These are phyloP conservation scores for Bungarus multicinctus DNA, from an alignment of 2,113 vertebrate species.

Conservation along the genomic window DNA sequence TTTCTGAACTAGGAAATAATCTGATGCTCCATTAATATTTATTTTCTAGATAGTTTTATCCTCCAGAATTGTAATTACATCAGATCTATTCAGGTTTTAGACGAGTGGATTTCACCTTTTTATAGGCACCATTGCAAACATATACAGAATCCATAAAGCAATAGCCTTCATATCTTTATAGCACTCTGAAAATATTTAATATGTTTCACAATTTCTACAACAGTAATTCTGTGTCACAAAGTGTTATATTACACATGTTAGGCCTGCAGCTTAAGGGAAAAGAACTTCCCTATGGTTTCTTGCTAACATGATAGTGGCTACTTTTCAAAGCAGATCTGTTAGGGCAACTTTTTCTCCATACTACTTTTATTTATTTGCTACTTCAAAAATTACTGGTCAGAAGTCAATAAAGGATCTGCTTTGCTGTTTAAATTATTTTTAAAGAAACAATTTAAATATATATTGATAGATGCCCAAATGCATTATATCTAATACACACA, in stretches of 20 bases:
- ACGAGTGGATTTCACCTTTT: not conserved
- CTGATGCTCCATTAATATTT: not conserved
- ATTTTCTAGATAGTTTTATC: not conserved
- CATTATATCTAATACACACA: too few species aligned
- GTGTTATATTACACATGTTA: too few species aligned
- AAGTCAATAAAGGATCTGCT: too few species aligned
- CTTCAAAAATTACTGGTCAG: too few species aligned
- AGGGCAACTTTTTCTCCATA: too few species aligned
- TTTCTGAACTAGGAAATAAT: not conserved
- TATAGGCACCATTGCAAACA: not conserved
- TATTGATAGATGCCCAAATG: too few species aligned
- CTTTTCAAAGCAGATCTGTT: too few species aligned
- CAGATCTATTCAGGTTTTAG: not conserved
- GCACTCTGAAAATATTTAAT: not conserved
- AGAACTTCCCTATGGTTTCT: not conserved
- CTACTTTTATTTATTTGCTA: too few species aligned
- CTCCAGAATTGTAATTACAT: not conserved
- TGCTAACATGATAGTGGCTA: not conserved
- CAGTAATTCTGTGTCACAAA: not conserved
- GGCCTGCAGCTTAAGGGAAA: not conserved
- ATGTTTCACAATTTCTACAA: not conserved
- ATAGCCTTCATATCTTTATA: not conserved
- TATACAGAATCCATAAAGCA: not conserved
- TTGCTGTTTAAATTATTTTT: too few species aligned
- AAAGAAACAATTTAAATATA: too few species aligned